A percentile compares a stretch with the other conserved stretches of the same genome.
Conservation (phyloP, 2,888 invertebrate genomes). For the Lamproptera curius region DNA sequence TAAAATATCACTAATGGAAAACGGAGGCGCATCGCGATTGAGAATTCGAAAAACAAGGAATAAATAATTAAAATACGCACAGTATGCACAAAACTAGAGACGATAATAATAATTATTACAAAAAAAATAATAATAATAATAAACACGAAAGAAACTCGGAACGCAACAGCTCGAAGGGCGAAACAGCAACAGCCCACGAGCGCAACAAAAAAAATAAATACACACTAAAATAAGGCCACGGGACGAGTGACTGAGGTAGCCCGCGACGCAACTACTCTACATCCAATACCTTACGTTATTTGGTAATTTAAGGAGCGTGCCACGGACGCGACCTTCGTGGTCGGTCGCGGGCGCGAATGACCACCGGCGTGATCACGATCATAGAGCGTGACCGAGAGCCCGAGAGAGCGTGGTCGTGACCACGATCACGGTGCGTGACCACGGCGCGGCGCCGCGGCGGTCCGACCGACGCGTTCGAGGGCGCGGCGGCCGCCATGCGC, state of each 20-base stretch:
- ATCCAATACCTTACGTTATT: conserved; percentile 50
- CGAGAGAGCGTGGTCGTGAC: neutral
- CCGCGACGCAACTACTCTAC: conserved; percentile 66
- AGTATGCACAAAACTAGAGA: conserved; percentile 61
- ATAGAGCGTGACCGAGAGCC: conserved; percentile 9
- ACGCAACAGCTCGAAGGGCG: conserved; percentile 68
- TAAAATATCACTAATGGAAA: conserved; percentile 78
- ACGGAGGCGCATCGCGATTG: conserved; percentile 67
- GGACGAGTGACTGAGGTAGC: conserved; percentile 75
- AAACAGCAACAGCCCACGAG: conserved; percentile 72
- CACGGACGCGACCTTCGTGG: conserved; percentile 20
- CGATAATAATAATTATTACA: conserved; percentile 29
- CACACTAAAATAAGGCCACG: conserved; percentile 65
- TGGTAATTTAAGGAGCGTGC: conserved; percentile 38
- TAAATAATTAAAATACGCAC: conserved; percentile 68
- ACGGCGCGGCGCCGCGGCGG: conserved; percentile 15
- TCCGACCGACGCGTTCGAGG: conserved; percentile 14
- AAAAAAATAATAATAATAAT: too few relatives aligned
- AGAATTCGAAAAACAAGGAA: conserved; percentile 67
- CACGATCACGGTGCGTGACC: neutral
- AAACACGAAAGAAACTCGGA: conserved; percentile 69
- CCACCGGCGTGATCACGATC: conserved; percentile 2
- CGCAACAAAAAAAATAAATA: conserved; percentile 74
- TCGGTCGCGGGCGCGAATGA: conserved; percentile 7
- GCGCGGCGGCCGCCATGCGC: too few relatives aligned